Conservation (phyloP, 2,113 vertebrate genomes). For the Callipepla californica region DNA sequence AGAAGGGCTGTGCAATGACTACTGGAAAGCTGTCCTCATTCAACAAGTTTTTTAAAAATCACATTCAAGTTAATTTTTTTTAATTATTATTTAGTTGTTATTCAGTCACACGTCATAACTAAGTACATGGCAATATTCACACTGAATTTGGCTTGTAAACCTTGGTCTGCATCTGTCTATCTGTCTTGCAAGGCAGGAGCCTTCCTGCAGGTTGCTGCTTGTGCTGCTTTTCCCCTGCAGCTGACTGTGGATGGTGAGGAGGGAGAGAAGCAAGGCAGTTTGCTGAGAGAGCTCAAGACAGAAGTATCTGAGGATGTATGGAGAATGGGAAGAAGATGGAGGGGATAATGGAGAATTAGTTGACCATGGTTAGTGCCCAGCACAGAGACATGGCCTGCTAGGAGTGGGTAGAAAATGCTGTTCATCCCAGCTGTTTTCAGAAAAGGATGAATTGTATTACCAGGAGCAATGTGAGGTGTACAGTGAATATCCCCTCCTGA, state of each 20-base stretch:
- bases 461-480: not conserved
- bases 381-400: not conserved
- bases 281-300: not conserved
- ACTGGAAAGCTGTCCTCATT: slow-evolving; percentile 21
- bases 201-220: not conserved
- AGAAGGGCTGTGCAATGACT: not conserved
- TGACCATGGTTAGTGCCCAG: not conserved
- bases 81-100: slow-evolving; percentile 40
- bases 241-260: not conserved
- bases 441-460: not conserved
- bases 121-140: slow-evolving; percentile 33
- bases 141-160: slow-evolving; percentile 17
- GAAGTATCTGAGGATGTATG: not conserved
- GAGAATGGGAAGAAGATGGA: not conserved
- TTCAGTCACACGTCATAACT: slow-evolving; percentile 50
- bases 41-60: slow-evolving; percentile 59
- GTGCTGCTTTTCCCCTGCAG: not conserved
- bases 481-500: not conserved
- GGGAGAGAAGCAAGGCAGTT: not conserved
- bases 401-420: not conserved
- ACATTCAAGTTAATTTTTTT: slow-evolving; percentile 44
- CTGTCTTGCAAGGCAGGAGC: not conserved
- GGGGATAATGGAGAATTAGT: accelerated
- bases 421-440: accelerated
- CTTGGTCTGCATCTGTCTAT: not conserved